Percentiles rank a stretch among this genome's conserved stretches.
Evolutionary conservation across 1,140 invertebrate genomes (phyloP).

Genomic region (Drosophila nigrodunni): DNA sequence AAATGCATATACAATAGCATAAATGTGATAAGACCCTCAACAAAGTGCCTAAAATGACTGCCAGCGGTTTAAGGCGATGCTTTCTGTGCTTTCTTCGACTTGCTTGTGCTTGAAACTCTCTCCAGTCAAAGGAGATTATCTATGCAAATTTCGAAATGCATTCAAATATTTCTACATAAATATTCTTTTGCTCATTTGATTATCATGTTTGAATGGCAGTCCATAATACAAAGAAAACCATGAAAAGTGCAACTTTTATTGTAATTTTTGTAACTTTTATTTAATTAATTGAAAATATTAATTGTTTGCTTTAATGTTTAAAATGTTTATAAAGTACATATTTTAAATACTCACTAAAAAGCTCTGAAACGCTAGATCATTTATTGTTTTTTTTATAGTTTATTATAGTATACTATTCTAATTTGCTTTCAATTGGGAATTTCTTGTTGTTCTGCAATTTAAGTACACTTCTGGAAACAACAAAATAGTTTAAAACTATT

Average conservation of each 20-base stretch:
- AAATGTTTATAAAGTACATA: conserved; percentile 43
- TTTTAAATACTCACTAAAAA: conserved; percentile 43
- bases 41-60: conserved; percentile 29
- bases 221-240: no score
- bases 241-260: background rate
- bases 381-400: conserved; percentile 2
- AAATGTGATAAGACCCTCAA: conserved; percentile 75
- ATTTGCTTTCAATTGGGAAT: conserved; percentile 27
- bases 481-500: conserved; percentile 51
- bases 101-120: background rate
- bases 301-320: conserved; percentile 39
- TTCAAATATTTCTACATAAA: conserved; percentile 6
- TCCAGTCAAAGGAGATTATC: conserved; percentile 15
- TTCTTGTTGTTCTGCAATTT: conserved; percentile 46
- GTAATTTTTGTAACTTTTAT: conserved; percentile 42
- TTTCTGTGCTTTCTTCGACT: background rate
- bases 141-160: conserved; percentile 11
- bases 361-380: conserved; percentile 40
- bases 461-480: conserved; percentile 64
- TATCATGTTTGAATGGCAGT: background rate
- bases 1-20: conserved; percentile 74
- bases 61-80: conserved; percentile 19
- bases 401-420: conserved; percentile 35
- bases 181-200: background rate
- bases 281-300: conserved; percentile 60